Evolutionary conservation across 2,888 invertebrate species (phyloP), one percentile per base, ranked within the genome.

Genomic region (Dorcus hopei): DNA sequence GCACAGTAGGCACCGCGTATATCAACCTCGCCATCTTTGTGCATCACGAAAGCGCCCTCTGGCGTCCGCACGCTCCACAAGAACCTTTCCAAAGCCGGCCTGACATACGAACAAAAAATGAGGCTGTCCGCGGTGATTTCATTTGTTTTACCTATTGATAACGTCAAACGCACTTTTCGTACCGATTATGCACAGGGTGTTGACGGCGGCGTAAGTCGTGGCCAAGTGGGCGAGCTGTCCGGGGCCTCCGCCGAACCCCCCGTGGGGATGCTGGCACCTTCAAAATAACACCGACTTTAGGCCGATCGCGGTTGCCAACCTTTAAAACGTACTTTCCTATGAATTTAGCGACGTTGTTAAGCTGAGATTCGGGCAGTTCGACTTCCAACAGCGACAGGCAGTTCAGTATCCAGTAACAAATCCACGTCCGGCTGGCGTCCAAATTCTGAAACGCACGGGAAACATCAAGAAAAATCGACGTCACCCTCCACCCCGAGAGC

Each of bases 1-100:
- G 98, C 98, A 83, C 98, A 98, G 75, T 99, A 99, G n/a, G 90
- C 92, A 6, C 97, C 97, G 68, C 99, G 85, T 38, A 97, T 91
- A 77, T 97, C 97, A 14, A 89, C 85, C 80, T 99, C 98, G 3
- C 98, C 98, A 68, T 91, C 94, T 52, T 85, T 85, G 75, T 98
- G 97, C 82, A 99, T 87, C 19, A 85, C 84, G 80, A 95, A 99
- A 9, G 94, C 89, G n/a, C 98, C 98, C 78, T 96, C 91, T 6
- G 87, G 81, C 66, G 87, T 86, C 65, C 88, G 86, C 56, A 97
- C 83, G 38, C 87, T 84, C 80, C 86, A 85, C 54, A 99, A 79
- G 80, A 95, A 98, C 52, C 86, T 81, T 67, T 87, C 84, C 60
- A 97, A 81, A 42, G 82, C 85, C 68, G 85, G 77, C 65, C 88